Percentiles rank a stretch among this genome's conserved stretches.
These are phyloP conservation scores for Zelostemma sp. DNA, from an alignment of 1,140 invertebrate species.

Conservation along the genomic window DNA sequence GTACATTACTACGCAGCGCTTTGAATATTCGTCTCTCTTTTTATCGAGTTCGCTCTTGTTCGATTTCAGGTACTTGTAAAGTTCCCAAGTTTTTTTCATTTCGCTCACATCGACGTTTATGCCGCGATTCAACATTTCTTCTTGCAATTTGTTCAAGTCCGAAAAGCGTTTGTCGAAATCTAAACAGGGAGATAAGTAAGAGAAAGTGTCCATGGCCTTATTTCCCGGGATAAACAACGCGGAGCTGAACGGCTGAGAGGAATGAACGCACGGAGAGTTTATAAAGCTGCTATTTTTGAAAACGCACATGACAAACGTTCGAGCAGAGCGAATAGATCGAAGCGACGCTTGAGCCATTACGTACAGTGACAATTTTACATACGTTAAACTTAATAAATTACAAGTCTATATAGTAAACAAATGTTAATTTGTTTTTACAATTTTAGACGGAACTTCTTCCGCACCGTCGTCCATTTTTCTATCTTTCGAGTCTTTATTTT, in stretches of 20 bases:
- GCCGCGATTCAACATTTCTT: conserved; percentile 67
- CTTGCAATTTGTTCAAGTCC: conserved; percentile 66
- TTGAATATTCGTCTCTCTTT: conserved; percentile 56
- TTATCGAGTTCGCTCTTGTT: conserved; percentile 64
- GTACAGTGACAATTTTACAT: not conserved
- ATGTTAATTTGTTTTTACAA: conserved; percentile 20
- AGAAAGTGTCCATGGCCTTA: conserved; percentile 73
- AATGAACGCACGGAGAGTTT: too few species aligned
- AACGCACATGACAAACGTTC: not conserved
- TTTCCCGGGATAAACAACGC: conserved; percentile 75
- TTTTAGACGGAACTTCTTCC: conserved; percentile 32
- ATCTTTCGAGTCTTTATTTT: conserved; percentile 80
- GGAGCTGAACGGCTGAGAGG: conserved; percentile 63
- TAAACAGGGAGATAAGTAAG: conserved; percentile 73
- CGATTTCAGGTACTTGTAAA: conserved; percentile 66
- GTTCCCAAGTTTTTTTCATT: conserved; percentile 69
- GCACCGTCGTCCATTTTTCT: conserved; percentile 31
- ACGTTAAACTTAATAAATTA: too few species aligned
- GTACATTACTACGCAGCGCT: conserved; percentile 47
- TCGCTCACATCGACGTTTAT: conserved; percentile 66
- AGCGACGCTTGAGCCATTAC: conserved; percentile 20
- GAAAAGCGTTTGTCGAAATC: conserved; percentile 72
- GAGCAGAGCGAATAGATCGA: not conserved
- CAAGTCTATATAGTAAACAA: too few species aligned
- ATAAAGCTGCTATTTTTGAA: not conserved